Base-by-base conservation (phyloP, 2,888 invertebrate species). In the Lithosia quadra region DNA sequence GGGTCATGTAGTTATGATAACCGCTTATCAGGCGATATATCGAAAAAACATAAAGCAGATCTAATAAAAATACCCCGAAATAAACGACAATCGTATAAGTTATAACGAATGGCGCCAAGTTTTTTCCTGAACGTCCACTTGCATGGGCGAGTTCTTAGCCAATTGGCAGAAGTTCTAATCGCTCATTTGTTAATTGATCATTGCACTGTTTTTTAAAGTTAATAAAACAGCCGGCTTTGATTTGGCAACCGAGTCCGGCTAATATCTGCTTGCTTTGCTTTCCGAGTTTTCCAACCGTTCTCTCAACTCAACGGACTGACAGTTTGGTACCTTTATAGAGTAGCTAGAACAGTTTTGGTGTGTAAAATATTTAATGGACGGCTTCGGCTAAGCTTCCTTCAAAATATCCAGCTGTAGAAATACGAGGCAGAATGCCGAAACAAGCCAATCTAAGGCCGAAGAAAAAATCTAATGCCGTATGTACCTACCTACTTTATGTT, bases 141-240 rank as follows among this genome's bases (percentile, higher is more conserved):
- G 72, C 70, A 68, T 72, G 67, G 69, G 72, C 24, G 33, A 57
- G 36, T 24, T 28, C 74, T 68, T 63, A 62, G 78, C 76, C 76
- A 80, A 78, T 80, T 80, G 80, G 79, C 79, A 80, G 64, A 58
- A 65, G 69, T 68, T 72, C 67, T 68, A 53, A 76, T 71, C 56
- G 67, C 61, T 69, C 68, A 68, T 76, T 73, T 64, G 69, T 69
- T 74, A 71, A 71, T 69, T 69, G 62, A 69, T 63, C 49, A 49
- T 7, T 69, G 36, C 56, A 65, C 59, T 68, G 68, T 71, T 59
- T n/a, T n/a, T n/a, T 63, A 65, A 58, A 43, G 57, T 65, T 62
- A 59, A 67, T 65, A 55, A 43, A 49, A 18, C n/a, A 49, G 9
- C 9, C 9, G 9, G 49, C 7, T 43, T 43, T 49, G 43, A 43